Percentiles rank a stretch among this genome's conserved stretches.
phyloP scores from a whole-genome alignment of 1,140 invertebrate genomes.

The Chelonus insularis region DNA sequence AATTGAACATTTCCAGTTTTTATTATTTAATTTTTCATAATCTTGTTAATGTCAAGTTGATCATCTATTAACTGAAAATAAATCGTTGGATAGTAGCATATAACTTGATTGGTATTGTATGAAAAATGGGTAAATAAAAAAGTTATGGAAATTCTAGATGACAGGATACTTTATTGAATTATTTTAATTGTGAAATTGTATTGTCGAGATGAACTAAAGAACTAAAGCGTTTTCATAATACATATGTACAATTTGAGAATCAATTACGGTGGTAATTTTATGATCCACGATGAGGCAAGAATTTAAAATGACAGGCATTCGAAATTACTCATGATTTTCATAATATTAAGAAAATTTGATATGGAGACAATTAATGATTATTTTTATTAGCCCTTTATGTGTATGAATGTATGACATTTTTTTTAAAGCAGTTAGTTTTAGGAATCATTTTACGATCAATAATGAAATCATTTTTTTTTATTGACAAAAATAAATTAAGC shows the following conservation, averaged over 20 bases:
- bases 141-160: too few relatives aligned
- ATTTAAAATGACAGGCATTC: not conserved
- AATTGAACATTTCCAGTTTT: too few relatives aligned
- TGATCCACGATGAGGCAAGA: not conserved
- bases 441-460: too few relatives aligned
- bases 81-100: not conserved
- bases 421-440: too few relatives aligned
- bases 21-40: slow-evolving; percentile 20
- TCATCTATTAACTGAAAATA: slow-evolving; percentile 22
- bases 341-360: too few relatives aligned
- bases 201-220: slow-evolving; percentile 48
- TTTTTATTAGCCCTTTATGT: too few relatives aligned
- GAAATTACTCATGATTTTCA: not conserved
- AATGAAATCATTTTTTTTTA: too few relatives aligned
- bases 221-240: slow-evolving; percentile 45
- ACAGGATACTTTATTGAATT: slow-evolving; percentile 11
- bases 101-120: slow-evolving; percentile 31
- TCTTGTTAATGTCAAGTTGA: slow-evolving; percentile 15
- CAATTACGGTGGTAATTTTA: not conserved
- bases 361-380: too few relatives aligned
- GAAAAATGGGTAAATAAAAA: too few relatives aligned
- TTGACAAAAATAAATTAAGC: too few relatives aligned
- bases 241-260: slow-evolving; percentile 45
- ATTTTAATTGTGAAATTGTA: slow-evolving; percentile 34
- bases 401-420: too few relatives aligned